Percentiles rank a stretch among this genome's conserved stretches.
Conservation (phyloP, 2,888 invertebrate genomes). For the Dendrolimus pini region DNA sequence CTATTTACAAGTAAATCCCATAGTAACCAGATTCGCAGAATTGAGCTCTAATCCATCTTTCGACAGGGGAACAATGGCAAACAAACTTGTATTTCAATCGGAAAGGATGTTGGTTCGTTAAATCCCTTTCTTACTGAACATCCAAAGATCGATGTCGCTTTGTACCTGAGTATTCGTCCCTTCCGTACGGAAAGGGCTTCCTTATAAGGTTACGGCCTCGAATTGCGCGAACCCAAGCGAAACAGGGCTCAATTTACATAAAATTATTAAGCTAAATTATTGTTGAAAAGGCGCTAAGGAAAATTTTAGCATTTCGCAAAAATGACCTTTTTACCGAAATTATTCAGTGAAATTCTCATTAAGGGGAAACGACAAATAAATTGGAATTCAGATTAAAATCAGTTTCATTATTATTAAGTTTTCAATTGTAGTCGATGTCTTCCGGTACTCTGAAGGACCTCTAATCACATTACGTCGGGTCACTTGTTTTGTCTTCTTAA, state of each 20-base stretch:
- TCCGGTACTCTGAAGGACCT: too few relatives aligned
- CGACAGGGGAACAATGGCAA: constrained; percentile 18
- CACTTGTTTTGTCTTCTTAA: too few relatives aligned
- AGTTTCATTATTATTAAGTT: background rate
- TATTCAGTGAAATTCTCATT: background rate
- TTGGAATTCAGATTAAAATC: background rate
- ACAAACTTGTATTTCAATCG: constrained; percentile 22
- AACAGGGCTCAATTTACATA: background rate
- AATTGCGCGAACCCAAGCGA: background rate
- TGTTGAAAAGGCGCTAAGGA: background rate
- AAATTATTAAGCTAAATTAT: background rate
- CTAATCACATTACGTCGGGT: too few relatives aligned
- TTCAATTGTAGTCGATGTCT: background rate
- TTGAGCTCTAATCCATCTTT: constrained; percentile 10
- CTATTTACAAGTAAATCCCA: too few relatives aligned
- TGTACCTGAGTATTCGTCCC: constrained; percentile 10
- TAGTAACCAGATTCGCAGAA: too few relatives aligned
- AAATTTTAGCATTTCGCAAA: background rate
- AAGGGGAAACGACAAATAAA: background rate
- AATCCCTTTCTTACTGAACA: constrained; percentile 19
- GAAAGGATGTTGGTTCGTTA: constrained; percentile 31
- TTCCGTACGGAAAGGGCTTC: constrained; percentile 7
- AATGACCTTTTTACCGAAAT: background rate
- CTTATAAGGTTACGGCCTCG: constrained; percentile 5
- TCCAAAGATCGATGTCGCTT: constrained; percentile 10